These are phyloP conservation scores for Noctua comes DNA, from an alignment of 2,888 invertebrate genomes.

Conservation along the genomic window DNA sequence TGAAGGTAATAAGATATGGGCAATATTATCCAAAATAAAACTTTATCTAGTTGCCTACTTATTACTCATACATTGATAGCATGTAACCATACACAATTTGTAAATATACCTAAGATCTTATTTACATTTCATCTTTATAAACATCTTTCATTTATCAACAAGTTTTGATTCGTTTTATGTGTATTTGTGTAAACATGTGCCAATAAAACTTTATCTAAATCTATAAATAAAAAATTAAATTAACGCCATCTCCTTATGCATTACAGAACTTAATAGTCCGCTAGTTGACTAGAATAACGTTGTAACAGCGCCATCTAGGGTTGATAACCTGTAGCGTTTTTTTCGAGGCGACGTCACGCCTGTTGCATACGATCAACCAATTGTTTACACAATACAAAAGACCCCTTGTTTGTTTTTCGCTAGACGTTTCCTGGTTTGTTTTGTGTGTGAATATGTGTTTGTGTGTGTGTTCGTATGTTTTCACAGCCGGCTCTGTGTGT, in stretches of 20 bases:
- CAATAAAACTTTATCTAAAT: conserved; percentile 50
- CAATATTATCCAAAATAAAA: conserved; percentile 18
- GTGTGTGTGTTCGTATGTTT: conserved; percentile 83
- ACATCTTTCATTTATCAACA: conserved; percentile 68
- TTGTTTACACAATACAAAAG: conserved; percentile 90
- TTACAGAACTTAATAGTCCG: conserved; percentile 61
- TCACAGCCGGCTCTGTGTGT: conserved; percentile 86
- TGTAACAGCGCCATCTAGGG: conserved; percentile 77
- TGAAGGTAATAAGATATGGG: conserved; percentile 7
- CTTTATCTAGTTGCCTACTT: conserved; percentile 43
- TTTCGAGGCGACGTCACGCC: conserved; percentile 84
- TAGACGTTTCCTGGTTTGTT: conserved; percentile 91
- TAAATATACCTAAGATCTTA: conserved; percentile 62
- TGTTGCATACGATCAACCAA: conserved; percentile 88
- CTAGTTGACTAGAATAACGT: conserved; percentile 31
- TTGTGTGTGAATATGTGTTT: conserved; percentile 83
- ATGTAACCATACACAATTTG: conserved; percentile 22
- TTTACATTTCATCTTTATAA: conserved; percentile 67
- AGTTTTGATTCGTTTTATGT: conserved; percentile 57
- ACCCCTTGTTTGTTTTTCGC: conserved; percentile 90
- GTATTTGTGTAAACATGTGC: conserved; percentile 63
- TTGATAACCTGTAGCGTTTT: conserved; percentile 83
- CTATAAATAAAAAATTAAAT: conserved; percentile 51
- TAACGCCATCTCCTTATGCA: conserved; percentile 78
- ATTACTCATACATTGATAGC: conserved; percentile 48